A percentile compares a stretch with the other conserved stretches of the same genome.
Evolutionary conservation across 2,888 invertebrate species (phyloP).

Genomic region (Pterobdella sp.): DNA sequence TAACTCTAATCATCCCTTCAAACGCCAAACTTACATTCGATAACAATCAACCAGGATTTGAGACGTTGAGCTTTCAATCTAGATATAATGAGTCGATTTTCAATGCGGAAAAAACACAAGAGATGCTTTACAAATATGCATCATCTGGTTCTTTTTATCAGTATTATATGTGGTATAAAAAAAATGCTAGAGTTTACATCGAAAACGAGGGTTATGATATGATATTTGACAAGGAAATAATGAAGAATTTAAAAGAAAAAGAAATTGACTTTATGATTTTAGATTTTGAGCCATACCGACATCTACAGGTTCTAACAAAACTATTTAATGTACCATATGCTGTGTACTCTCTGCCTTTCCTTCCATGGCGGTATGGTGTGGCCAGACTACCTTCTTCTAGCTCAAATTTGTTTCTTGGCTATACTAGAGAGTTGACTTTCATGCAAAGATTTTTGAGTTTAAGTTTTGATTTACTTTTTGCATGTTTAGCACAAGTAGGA

Average conservation of each 20-base stretch:
- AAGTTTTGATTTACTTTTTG: neutral
- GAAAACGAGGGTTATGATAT: conserved; percentile 1
- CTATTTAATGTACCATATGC: conserved; percentile 17
- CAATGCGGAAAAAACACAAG: neutral
- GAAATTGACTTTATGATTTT: conserved; percentile 17
- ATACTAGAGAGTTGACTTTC: conserved; percentile 13
- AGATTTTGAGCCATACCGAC: neutral
- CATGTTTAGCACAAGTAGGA: neutral
- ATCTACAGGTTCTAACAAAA: neutral
- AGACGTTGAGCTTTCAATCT: neutral
- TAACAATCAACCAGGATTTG: neutral
- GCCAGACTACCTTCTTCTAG: conserved; percentile 21
- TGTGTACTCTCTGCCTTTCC: neutral
- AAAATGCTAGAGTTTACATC: neutral
- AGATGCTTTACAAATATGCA: neutral
- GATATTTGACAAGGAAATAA: conserved; percentile 14
- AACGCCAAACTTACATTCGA: neutral
- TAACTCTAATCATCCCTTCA: conserved; percentile 11
- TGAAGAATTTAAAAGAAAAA: conserved; percentile 9
- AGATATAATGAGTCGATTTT: neutral
- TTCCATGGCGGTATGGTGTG: neutral
- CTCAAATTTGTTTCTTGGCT: neutral
- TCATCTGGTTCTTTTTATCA: neutral
- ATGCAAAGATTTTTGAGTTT: conserved; percentile 5
- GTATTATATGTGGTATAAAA: neutral